A percentile compares a stretch with the other conserved stretches of the same genome.
phyloP scores from a whole-genome alignment of 2,113 vertebrate genomes.

The Podarcis raffonei region DNA sequence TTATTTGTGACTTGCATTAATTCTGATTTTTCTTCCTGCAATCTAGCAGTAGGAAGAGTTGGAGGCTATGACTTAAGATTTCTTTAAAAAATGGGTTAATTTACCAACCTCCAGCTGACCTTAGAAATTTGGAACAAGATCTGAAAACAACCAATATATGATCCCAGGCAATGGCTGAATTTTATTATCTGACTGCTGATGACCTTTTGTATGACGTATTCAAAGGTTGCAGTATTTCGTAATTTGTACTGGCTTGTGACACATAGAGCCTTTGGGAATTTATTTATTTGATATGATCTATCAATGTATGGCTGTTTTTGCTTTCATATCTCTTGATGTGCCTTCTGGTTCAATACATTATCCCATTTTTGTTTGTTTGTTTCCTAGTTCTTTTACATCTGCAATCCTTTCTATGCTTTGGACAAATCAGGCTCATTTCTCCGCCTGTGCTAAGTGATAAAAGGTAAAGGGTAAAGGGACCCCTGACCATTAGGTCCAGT shows the following conservation, averaged over 20 bases:
- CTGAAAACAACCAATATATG: too few species aligned
- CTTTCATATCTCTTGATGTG: not conserved
- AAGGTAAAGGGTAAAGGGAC: too few species aligned
- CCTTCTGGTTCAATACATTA: too few species aligned
- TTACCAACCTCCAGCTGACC: not conserved
- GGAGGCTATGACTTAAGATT: not conserved
- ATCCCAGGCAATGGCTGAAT: not conserved
- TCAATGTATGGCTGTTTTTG: not conserved
- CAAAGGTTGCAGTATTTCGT: not conserved
- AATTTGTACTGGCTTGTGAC: not conserved
- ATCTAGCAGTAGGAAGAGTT: not conserved
- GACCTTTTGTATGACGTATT: not conserved
- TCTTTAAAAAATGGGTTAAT: not conserved
- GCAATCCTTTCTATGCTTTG: too few species aligned
- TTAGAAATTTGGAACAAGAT: too few species aligned
- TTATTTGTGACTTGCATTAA: not conserved
- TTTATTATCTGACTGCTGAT: not conserved
- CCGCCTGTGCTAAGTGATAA: too few species aligned
- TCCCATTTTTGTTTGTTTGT: too few species aligned
- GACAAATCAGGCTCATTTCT: too few species aligned
- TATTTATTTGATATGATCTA: too few species aligned
- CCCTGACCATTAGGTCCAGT: too few species aligned
- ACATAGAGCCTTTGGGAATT: not conserved
- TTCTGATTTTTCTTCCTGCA: not conserved
- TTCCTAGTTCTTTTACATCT: too few species aligned